Conservation (phyloP, 2,797 vertebrate genomes). For the Falco naumanni region DNA sequence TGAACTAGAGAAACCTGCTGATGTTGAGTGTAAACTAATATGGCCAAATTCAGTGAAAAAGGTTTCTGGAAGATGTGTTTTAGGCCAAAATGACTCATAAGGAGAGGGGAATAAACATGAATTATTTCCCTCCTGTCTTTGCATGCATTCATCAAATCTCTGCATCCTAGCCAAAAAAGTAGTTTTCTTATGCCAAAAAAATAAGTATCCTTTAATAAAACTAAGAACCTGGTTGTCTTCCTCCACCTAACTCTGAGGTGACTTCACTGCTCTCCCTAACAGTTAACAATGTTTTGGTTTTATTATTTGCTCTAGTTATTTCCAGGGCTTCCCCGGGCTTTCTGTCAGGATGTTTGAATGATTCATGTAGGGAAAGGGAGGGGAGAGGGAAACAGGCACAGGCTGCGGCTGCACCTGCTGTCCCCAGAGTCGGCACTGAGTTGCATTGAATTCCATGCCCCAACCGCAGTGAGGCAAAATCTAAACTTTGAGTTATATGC, state of each 20-base stretch:
- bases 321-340: conserved; percentile 3
- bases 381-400: background rate
- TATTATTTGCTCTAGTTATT: conserved; percentile 9
- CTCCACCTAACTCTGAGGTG: conserved; percentile 20
- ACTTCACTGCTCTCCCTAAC: conserved; percentile 27
- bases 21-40: background rate
- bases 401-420: conserved; percentile 64
- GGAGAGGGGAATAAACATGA: conserved; percentile 47
- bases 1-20: conserved; percentile 3
- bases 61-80: conserved; percentile 43
- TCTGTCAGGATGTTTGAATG: background rate
- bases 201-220: conserved; percentile 13
- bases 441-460: background rate
- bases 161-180: conserved; percentile 25
- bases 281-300: conserved; percentile 28
- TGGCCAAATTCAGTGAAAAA: conserved; percentile 26
- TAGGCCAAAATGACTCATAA: conserved; percentile 60
- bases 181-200: conserved; percentile 29
- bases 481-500: background rate
- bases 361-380: conserved; percentile 12
- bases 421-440: background rate
- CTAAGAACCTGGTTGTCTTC: conserved; percentile 37
- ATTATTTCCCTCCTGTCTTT: conserved; percentile 54
- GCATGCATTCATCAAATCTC: conserved; percentile 38
- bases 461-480: background rate